Conservation (phyloP, 2,113 vertebrate genomes). For the Siniperca chuatsi region DNA sequence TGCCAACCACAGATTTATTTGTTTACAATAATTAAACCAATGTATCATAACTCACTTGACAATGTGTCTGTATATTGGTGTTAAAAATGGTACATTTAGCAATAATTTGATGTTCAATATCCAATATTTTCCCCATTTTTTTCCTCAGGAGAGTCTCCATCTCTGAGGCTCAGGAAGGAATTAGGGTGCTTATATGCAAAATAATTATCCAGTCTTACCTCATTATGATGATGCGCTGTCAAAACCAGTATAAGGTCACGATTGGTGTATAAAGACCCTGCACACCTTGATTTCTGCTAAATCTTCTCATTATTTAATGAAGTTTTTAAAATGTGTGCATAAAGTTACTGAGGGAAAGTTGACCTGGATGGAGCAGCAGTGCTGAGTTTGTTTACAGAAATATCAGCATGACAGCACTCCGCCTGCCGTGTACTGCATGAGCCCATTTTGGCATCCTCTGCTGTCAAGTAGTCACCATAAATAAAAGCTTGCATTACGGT, state of each 20-base stretch:
- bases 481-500: conserved; percentile 11
- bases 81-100: background rate
- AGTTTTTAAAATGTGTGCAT: background rate
- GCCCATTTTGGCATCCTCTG: background rate
- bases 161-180: conserved; percentile 1
- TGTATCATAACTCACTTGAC: background rate
- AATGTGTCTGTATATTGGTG: background rate
- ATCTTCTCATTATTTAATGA: conserved; percentile 19
- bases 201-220: conserved; percentile 28
- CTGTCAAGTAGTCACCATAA: background rate
- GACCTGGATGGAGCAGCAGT: conserved; percentile 18
- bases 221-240: conserved; percentile 46
- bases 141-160: background rate
- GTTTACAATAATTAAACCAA: background rate
- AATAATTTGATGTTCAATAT: background rate
- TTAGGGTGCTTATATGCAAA: conserved; percentile 16
- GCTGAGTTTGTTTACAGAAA: conserved; percentile 36
- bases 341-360: background rate
- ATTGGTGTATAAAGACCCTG: background rate
- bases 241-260: conserved; percentile 17
- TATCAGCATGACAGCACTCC: background rate
- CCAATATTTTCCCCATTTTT: background rate
- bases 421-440: background rate
- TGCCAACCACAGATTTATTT: background rate
- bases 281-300: background rate